phyloP scores from a whole-genome alignment of 2,797 vertebrate species.

The Novumbra hubbsi region DNA sequence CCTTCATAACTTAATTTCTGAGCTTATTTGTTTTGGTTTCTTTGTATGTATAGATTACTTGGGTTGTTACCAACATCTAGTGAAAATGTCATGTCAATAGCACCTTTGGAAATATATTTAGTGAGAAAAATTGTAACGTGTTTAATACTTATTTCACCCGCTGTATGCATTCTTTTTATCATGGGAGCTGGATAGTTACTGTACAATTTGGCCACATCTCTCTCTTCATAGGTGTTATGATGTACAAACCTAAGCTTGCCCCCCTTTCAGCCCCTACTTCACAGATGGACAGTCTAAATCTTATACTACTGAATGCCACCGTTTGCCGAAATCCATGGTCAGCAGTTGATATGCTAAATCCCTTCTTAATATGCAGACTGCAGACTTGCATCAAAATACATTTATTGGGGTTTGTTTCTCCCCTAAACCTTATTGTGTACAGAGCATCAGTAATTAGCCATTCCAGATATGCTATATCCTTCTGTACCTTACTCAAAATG shows the following conservation, averaged over 20 bases:
- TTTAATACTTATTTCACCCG: too few species aligned
- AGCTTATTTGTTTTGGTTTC: too few species aligned
- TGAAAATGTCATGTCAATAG: too few species aligned
- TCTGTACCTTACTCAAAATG: too few species aligned
- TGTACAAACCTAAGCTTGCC: not conserved
- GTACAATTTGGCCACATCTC: not conserved
- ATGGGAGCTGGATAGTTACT: constrained; percentile 18
- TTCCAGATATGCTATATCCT: not conserved
- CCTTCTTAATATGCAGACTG: constrained; percentile 4
- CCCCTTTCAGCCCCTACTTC: not conserved
- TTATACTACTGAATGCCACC: constrained; percentile 42
- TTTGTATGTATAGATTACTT: too few species aligned
- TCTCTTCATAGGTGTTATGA: not conserved
- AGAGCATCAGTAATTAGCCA: not conserved
- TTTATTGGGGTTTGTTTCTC: too few species aligned
- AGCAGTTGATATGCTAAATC: constrained; percentile 49
- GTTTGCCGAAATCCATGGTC: constrained; percentile 44
- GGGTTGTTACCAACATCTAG: too few species aligned
- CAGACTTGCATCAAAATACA: constrained; percentile 1
- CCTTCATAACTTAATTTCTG: too few species aligned
- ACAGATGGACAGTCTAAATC: constrained; percentile 26
- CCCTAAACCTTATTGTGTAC: not conserved
- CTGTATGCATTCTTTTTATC: not conserved
- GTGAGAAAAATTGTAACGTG: too few species aligned
- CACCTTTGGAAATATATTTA: too few species aligned